Percentiles rank a stretch among this genome's conserved stretches.
These are phyloP conservation scores for Notamacropus eugenii DNA, from an alignment of 2,797 vertebrate genomes.

Conservation along the genomic window DNA sequence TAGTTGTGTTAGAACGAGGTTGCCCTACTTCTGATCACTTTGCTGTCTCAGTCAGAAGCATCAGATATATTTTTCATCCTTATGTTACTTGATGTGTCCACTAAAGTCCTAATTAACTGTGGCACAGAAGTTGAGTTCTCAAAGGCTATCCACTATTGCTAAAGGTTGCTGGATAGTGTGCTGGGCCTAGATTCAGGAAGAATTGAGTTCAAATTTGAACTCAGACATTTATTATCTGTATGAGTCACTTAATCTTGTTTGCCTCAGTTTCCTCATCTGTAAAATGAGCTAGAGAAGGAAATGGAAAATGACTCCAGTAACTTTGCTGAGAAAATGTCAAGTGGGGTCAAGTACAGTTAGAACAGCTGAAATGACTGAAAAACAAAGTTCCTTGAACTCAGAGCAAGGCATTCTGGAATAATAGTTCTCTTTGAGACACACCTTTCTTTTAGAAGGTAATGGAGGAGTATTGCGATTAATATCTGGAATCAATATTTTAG, in stretches of 20 bases:
- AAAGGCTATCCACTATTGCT: neutral
- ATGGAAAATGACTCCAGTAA: neutral
- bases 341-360: neutral
- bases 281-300: neutral
- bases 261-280: neutral
- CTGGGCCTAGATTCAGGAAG: neutral
- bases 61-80: neutral
- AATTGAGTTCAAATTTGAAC: neutral
- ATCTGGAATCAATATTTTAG: conserved; percentile 67
- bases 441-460: conserved; percentile 60
- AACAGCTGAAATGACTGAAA: neutral
- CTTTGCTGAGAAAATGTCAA: neutral
- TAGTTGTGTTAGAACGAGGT: neutral
- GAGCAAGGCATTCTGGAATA: conserved; percentile 15
- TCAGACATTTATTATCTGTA: neutral
- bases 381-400: conserved; percentile 7
- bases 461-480: conserved; percentile 12
- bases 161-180: neutral
- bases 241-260: neutral
- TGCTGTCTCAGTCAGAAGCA: neutral
- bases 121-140: neutral
- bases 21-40: neutral
- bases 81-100: neutral
- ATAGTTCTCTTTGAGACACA: neutral
- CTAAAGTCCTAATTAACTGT: neutral